phyloP scores from a whole-genome alignment of 37 sponge, comb jelly and placozoan genomes.

The Geodia barretti region DNA sequence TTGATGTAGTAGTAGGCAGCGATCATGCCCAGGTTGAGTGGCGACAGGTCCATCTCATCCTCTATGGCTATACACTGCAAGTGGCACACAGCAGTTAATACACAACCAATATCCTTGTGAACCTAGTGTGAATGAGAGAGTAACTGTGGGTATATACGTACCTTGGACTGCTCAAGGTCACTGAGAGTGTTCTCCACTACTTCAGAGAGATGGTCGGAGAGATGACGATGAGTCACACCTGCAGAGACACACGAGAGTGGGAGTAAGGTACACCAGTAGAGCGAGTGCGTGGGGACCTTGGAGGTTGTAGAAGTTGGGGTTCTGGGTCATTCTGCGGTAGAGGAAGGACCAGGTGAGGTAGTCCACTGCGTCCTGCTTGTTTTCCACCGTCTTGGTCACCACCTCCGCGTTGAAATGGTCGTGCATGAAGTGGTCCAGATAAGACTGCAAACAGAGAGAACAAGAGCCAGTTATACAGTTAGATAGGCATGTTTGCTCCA shows the following conservation, averaged over 20 bases:
- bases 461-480: not conserved
- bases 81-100: not conserved
- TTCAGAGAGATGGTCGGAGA: slow-evolving; percentile 97
- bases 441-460: slow-evolving; percentile 69
- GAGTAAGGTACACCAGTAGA: too few relatives aligned
- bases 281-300: slow-evolving; percentile 81
- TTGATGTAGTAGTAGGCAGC: slow-evolving; percentile 99
- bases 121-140: not conserved
- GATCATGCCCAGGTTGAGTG: slow-evolving; percentile 97
- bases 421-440: slow-evolving; percentile 95
- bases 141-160: not conserved
- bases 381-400: slow-evolving; percentile 98
- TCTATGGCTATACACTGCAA: slow-evolving; percentile 88
- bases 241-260: too few relatives aligned
- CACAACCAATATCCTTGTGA: not conserved
- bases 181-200: slow-evolving; percentile 91
- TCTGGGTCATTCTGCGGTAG: slow-evolving; percentile 96
- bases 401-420: slow-evolving; percentile 99
- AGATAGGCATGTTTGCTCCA: not conserved
- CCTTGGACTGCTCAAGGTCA: slow-evolving; percentile 96
- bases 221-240: slow-evolving; percentile 94
- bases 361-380: slow-evolving; percentile 99
- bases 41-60: slow-evolving; percentile 92
- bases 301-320: slow-evolving; percentile 99
- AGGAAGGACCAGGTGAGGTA: slow-evolving; percentile 99